A percentile compares a stretch with the other conserved stretches of the same genome.
Evolutionary conservation across 2,797 vertebrate species (phyloP).

Genomic region (Remorina albescens): DNA sequence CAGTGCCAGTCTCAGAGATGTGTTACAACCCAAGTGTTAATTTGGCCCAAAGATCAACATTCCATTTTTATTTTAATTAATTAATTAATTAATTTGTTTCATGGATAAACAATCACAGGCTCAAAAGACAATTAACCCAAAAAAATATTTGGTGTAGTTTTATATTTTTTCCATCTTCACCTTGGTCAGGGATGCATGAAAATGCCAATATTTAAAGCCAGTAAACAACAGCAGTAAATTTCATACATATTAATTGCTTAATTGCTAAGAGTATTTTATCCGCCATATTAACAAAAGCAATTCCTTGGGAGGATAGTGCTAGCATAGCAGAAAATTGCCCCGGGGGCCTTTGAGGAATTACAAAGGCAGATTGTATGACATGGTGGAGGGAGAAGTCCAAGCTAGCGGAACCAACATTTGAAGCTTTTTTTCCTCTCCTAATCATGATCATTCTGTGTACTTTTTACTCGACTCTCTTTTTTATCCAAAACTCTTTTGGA

Average conservation of each 20-base stretch:
- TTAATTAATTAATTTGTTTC: too few species aligned
- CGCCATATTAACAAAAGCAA: conserved; percentile 90
- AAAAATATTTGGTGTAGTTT: not conserved
- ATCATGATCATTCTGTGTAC: conserved; percentile 87
- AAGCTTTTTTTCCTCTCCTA: conserved; percentile 79
- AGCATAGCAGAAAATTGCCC: conserved; percentile 94
- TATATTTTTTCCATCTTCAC: conserved; percentile 46
- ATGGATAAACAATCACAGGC: conserved; percentile 20
- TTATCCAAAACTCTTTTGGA: conserved; percentile 62
- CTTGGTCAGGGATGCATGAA: conserved; percentile 71
- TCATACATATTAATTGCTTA: conserved; percentile 92
- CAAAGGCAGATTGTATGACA: conserved; percentile 86
- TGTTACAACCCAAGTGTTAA: not conserved
- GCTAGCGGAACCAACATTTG: conserved; percentile 92
- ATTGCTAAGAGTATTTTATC: conserved; percentile 90
- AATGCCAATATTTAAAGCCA: conserved; percentile 75
- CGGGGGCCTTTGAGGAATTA: conserved; percentile 91
- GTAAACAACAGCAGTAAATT: conserved; percentile 84
- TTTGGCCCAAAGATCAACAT: not conserved
- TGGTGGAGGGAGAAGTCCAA: conserved; percentile 86
- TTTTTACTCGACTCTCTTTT: conserved; percentile 64
- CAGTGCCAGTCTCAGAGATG: not conserved
- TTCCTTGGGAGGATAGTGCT: conserved; percentile 87
- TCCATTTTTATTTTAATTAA: not conserved
- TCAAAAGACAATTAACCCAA: conserved; percentile 11